A percentile compares a stretch with the other conserved stretches of the same genome.
Evolutionary conservation across 1,140 invertebrate species (phyloP).

Genomic region (Holotrichia oblita): DNA sequence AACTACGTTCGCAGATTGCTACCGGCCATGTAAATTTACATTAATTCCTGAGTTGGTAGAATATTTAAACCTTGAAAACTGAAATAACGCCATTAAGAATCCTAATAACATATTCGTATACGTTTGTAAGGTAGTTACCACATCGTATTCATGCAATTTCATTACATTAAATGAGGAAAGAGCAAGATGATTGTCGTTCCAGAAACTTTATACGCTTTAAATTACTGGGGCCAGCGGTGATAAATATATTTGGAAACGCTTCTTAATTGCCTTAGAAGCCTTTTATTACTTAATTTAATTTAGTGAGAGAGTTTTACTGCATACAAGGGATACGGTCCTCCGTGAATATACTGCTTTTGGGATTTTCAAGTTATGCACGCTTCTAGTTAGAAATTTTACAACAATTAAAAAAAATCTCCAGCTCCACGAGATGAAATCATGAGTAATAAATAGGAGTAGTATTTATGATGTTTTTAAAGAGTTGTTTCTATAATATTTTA

Average conservation of each 20-base stretch:
- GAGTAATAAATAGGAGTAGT: too few species aligned
- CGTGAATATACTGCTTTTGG: too few species aligned
- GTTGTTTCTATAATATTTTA: too few species aligned
- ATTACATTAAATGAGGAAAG: not conserved
- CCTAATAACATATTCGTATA: not conserved
- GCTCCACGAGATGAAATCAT: too few species aligned
- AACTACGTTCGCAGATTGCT: too few species aligned
- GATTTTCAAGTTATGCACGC: too few species aligned
- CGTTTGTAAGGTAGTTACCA: not conserved
- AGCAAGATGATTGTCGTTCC: not conserved
- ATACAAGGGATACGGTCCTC: not conserved
- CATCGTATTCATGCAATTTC: not conserved
- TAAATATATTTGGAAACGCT: conserved; percentile 5
- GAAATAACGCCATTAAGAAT: not conserved
- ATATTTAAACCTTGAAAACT: too few species aligned
- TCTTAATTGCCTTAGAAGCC: conserved; percentile 9
- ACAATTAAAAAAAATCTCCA: too few species aligned
- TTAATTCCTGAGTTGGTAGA: too few species aligned
- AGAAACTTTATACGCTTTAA: not conserved
- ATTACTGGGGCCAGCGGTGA: not conserved
- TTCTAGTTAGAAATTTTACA: too few species aligned
- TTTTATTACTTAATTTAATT: conserved; percentile 35
- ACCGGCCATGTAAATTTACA: too few species aligned
- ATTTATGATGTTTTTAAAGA: too few species aligned
- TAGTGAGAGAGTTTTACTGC: not conserved